These are phyloP conservation scores for Glaucomys volans DNA, from an alignment of 2,113 vertebrate genomes.

Conservation along the genomic window DNA sequence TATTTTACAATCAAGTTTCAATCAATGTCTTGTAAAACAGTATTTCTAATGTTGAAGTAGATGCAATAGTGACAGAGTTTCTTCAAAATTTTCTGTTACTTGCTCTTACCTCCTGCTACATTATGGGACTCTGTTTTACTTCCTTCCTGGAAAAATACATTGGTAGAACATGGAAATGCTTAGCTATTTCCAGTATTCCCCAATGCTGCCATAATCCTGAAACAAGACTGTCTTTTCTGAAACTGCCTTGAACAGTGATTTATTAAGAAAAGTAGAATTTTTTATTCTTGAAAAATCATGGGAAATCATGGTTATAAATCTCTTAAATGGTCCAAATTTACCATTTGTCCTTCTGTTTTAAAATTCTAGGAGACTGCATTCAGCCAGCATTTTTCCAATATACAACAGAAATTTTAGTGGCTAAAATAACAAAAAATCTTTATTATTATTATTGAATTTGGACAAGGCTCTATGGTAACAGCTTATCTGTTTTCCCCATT, in stretches of 20 bases:
- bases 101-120: not conserved
- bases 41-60: not conserved
- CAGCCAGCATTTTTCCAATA: not conserved
- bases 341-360: not conserved
- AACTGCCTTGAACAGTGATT: not conserved
- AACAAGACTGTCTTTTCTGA: not conserved
- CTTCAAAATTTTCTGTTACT: not conserved
- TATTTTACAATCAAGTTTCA: not conserved
- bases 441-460: not conserved
- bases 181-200: not conserved
- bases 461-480: not conserved
- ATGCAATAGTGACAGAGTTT: not conserved
- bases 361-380: not conserved
- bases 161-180: not conserved
- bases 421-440: not conserved
- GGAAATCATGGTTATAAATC: not conserved
- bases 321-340: not conserved
- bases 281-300: not conserved
- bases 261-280: not conserved
- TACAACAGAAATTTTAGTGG: not conserved
- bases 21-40: not conserved
- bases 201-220: not conserved
- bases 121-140: not conserved
- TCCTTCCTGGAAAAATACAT: not conserved
- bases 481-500: not conserved